Base-by-base conservation (phyloP, 2,113 vertebrate genomes). In the Heptranchias perlo region DNA sequence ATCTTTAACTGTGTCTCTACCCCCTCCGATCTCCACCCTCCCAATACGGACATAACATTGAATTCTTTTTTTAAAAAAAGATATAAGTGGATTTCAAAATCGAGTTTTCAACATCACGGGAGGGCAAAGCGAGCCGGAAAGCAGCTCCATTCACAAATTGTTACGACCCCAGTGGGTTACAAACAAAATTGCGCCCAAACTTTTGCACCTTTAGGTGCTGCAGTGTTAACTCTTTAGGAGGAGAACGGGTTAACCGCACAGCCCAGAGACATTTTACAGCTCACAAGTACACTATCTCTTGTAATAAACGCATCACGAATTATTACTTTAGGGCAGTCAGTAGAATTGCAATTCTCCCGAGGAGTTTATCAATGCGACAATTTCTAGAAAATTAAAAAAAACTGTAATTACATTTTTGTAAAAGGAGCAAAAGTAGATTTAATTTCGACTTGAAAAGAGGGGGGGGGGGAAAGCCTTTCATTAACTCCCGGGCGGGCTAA, bases 81-180 rank as follows among this genome's bases (percentile, higher is more conserved):
- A 6, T 7, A 58, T 5, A 7, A 58, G 58, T 58, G n/a, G 14
- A 4, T n/a, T 86, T 47, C 39, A 39, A 86, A 25, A 86, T 49
- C 44, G 82, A 47, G 28, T 49, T 47, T 21, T 47, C 82, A 49
- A 25, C 44, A 21, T 23, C 82, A 25, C 58, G 28, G 28, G 13
- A n/a, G n/a, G n/a, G n/a, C n/a, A n/a, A n/a, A n/a, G n/a, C 69
- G 69, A 76, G 4, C 69, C 25, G 10, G 69, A 31, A 76, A 35
- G 82, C 39, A 21, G n/a, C 31, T 91, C 61, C 89, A 93, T 93
- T 93, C 89, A 93, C 58, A 39, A 93, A 91, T 18, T n/a, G 54
- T 62, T 58, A 39, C 84, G 47, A 87, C 52, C 23, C 84, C 7
- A 52, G 54, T 35, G 58, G 54, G 35, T 62, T 21, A 92, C 89